Percentiles rank a stretch among this genome's conserved stretches.
These are phyloP conservation scores for Diarsia brunnea DNA, from an alignment of 2,888 invertebrate genomes.

Conservation along the genomic window DNA sequence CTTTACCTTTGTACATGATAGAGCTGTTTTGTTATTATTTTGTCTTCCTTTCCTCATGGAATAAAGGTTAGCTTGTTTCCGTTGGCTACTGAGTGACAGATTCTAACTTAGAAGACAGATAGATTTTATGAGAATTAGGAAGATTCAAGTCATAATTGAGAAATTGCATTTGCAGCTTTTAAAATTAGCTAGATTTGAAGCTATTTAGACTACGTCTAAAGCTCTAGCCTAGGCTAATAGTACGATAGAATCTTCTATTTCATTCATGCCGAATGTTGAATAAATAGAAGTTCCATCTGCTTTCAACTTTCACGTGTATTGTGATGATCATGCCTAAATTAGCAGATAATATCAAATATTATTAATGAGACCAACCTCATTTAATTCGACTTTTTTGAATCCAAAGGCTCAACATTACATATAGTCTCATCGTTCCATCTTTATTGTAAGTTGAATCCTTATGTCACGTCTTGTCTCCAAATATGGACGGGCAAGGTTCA, in stretches of 20 bases:
- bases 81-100: not conserved
- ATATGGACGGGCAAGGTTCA: constrained; percentile 58
- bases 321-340: not conserved
- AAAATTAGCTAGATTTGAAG: not conserved
- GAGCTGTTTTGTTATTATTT: constrained; percentile 48
- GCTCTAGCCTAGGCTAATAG: not conserved
- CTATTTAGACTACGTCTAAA: not conserved
- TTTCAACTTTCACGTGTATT: not conserved
- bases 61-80: not conserved
- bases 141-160: not conserved
- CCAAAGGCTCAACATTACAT: constrained; percentile 16
- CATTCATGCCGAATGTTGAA: not conserved
- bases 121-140: not conserved
- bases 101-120: not conserved
- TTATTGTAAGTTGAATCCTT: constrained; percentile 52
- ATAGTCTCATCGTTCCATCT: constrained; percentile 30
- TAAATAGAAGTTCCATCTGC: not conserved
- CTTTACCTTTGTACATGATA: constrained; percentile 70
- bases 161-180: not conserved
- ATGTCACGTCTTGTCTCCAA: constrained; percentile 56
- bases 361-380: not conserved
- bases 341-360: not conserved
- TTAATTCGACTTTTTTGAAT: not conserved
- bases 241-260: not conserved
- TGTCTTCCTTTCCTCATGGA: constrained; percentile 56